Percentiles rank a stretch among this genome's conserved stretches.
Evolutionary conservation across 2,888 invertebrate species (phyloP).

Genomic region (Barypeithes pellucidus): DNA sequence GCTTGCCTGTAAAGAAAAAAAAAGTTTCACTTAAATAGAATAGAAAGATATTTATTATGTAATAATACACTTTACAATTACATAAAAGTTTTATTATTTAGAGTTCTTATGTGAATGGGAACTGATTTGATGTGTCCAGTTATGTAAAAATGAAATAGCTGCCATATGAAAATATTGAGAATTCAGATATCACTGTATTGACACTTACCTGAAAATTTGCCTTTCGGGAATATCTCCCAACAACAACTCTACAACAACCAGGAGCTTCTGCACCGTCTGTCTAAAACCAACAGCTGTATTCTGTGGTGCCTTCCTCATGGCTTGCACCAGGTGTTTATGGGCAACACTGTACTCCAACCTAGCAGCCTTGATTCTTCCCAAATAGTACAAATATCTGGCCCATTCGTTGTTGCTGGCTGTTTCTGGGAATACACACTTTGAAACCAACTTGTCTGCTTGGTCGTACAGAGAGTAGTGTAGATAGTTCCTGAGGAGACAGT

Average conservation of each 20-base stretch:
- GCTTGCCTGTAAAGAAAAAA: constrained; percentile 78
- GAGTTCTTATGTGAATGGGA: no score
- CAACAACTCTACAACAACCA: constrained; percentile 94
- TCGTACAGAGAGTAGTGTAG: constrained; percentile 96
- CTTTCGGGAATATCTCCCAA: constrained; percentile 98
- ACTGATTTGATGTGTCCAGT: no score
- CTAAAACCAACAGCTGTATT: constrained; percentile 98
- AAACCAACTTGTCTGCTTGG: constrained; percentile 97
- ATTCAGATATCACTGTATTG: neutral
- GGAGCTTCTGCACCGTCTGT: constrained; percentile 96
- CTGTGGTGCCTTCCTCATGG: constrained; percentile 97
- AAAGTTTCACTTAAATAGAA: neutral
- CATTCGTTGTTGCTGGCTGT: constrained; percentile 98
- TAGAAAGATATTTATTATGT: no score
- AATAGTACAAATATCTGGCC: constrained; percentile 97
- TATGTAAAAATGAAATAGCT: no score
- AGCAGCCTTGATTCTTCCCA: constrained; percentile 98
- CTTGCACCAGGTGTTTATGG: constrained; percentile 96
- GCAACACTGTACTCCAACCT: constrained; percentile 98
- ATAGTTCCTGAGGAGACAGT: constrained; percentile 96
- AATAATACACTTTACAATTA: no score
- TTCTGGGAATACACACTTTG: constrained; percentile 97
- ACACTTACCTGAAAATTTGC: constrained; percentile 80
- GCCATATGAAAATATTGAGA: no score
- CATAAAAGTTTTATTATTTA: no score